Evolutionary conservation across 2,113 vertebrate genomes (phyloP).

Genomic region (Paradoxurus hermaphroditus): DNA sequence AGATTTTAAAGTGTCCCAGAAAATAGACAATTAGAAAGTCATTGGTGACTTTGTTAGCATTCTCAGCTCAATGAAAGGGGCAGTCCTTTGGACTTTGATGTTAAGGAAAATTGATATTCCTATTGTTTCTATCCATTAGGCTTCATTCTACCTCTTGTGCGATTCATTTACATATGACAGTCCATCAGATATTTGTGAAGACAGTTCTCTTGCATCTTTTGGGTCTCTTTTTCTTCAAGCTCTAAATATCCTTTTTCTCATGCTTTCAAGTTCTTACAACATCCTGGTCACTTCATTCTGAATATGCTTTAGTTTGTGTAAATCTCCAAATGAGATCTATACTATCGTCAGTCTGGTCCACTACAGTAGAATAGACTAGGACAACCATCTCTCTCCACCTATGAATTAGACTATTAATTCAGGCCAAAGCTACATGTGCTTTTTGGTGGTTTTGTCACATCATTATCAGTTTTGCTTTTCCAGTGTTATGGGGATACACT

Average conservation of each 20-base stretch:
- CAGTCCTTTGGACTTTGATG: neutral
- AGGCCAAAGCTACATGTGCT: neutral
- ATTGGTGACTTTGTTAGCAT: neutral
- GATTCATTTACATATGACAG: neutral
- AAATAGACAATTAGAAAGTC: neutral
- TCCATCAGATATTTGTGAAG: neutral
- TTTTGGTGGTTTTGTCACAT: conserved; percentile 31
- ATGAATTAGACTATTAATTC: neutral
- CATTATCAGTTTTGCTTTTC: neutral
- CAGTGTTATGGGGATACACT: neutral
- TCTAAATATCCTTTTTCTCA: neutral
- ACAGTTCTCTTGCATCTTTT: neutral
- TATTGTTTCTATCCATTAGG: neutral
- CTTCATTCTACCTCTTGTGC: neutral
- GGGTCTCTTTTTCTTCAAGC: neutral
- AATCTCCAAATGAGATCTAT: neutral
- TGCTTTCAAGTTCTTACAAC: neutral
- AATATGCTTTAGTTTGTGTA: neutral
- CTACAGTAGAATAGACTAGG: neutral
- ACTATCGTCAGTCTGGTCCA: neutral
- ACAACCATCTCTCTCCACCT: neutral
- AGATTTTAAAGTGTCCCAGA: neutral
- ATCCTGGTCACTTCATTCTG: neutral
- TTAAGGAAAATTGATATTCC: neutral
- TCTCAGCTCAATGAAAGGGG: neutral